Conservation (phyloP, 2,113 vertebrate genomes). For the Piaya cayana region DNA sequence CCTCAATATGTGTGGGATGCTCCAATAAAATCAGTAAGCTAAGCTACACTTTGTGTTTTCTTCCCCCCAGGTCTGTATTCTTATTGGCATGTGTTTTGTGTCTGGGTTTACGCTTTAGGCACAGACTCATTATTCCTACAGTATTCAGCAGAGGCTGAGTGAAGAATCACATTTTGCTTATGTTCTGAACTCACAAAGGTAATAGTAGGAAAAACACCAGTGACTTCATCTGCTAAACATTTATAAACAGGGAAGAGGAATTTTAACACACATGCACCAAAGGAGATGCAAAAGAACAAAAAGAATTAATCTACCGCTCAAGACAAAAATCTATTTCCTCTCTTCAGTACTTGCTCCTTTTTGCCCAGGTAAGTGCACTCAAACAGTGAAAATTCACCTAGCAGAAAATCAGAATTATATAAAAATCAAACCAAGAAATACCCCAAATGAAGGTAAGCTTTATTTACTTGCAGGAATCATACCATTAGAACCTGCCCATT, state of each 20-base stretch:
- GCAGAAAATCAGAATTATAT: neutral
- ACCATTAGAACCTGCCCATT: neutral
- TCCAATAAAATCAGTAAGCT: neutral
- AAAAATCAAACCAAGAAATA: neutral
- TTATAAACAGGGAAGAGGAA: conserved; percentile 14
- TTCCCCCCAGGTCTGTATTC: neutral
- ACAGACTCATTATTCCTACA: conserved; percentile 37
- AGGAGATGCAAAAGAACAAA: neutral
- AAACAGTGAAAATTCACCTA: neutral
- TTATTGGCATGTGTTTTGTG: neutral
- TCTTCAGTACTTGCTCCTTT: neutral
- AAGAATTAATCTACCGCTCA: neutral
- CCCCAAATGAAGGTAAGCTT: neutral
- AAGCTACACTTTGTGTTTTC: neutral
- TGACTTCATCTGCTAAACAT: conserved; percentile 27
- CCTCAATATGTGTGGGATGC: neutral
- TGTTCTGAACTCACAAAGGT: conserved; percentile 8
- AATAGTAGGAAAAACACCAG: conserved; percentile 33
- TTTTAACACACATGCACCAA: neutral
- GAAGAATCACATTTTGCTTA: conserved; percentile 42
- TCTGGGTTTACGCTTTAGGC: conserved; percentile 12
- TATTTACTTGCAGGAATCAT: neutral
- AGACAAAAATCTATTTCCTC: neutral
- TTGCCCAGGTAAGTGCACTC: neutral
- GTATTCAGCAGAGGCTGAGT: conserved; percentile 13